phyloP scores from a whole-genome alignment of 2,113 vertebrate genomes.

The Orycteropus afer region DNA sequence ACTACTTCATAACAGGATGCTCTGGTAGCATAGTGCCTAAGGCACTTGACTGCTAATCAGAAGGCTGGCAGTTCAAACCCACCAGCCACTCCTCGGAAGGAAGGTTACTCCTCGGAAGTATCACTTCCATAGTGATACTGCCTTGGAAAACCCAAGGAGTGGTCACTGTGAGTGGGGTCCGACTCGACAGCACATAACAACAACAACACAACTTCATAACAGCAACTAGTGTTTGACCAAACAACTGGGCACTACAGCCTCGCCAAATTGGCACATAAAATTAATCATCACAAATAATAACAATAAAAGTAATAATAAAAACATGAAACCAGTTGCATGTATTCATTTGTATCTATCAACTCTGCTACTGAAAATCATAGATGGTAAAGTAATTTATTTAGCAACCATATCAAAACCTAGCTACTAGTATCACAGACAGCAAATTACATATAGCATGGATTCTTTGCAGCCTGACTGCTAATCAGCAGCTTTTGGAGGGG shows the following conservation, averaged over 20 bases:
- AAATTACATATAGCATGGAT: background rate
- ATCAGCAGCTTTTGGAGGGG: background rate
- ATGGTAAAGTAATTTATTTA: background rate
- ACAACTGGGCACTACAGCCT: background rate
- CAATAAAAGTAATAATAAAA: background rate
- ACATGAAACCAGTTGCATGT: background rate
- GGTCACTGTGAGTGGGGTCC: too few relatives aligned
- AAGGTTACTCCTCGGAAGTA: too few relatives aligned
- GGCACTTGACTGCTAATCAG: too few relatives aligned
- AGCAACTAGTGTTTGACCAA: background rate
- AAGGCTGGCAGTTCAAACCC: too few relatives aligned
- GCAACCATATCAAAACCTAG: background rate
- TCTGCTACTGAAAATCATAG: constrained; percentile 8
- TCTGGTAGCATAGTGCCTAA: too few relatives aligned
- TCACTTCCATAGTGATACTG: too few relatives aligned
- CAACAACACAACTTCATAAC: background rate
- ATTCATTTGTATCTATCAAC: background rate
- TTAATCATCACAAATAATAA: background rate
- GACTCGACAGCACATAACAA: too few relatives aligned
- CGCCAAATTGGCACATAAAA: background rate
- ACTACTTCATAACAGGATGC: too few relatives aligned
- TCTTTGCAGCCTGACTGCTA: background rate
- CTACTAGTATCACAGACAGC: background rate
- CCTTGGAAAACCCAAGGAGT: too few relatives aligned
- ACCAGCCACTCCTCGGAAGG: too few relatives aligned